These are phyloP conservation scores for Chloroceryle inda DNA, from an alignment of 2,797 vertebrate genomes.

Conservation along the genomic window DNA sequence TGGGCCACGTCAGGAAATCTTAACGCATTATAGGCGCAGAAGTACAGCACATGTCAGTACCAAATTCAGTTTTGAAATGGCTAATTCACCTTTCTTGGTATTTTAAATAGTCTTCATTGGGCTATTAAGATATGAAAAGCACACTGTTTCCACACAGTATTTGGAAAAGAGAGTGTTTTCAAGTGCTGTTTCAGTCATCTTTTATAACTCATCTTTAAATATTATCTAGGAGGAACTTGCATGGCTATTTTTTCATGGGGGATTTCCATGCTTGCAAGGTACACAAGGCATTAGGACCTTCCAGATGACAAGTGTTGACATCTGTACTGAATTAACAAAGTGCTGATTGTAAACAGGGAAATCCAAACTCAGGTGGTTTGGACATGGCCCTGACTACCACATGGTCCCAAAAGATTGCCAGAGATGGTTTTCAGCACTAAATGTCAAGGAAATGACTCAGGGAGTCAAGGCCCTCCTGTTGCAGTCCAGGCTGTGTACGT, in stretches of 20 bases:
- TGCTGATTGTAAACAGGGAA: neutral
- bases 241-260: neutral
- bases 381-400: neutral
- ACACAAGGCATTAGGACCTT: neutral
- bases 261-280: neutral
- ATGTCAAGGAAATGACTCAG: neutral
- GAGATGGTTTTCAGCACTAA: neutral
- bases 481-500: neutral
- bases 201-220: neutral
- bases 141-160: neutral
- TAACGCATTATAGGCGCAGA: neutral
- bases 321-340: conserved; percentile 39
- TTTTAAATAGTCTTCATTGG: neutral
- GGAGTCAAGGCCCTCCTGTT: neutral
- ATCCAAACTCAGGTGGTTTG: conserved; percentile 56
- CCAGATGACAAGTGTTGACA: neutral
- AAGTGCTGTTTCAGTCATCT: neutral
- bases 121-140: neutral
- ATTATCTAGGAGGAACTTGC: neutral
- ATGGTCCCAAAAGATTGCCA: neutral
- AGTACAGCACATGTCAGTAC: neutral
- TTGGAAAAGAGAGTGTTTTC: neutral
- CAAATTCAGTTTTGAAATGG: neutral
- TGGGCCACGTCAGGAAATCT: neutral
- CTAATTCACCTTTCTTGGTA: neutral